These are phyloP conservation scores for Cistogaster globosa DNA, from an alignment of 2,888 invertebrate species.

Conservation along the genomic window DNA sequence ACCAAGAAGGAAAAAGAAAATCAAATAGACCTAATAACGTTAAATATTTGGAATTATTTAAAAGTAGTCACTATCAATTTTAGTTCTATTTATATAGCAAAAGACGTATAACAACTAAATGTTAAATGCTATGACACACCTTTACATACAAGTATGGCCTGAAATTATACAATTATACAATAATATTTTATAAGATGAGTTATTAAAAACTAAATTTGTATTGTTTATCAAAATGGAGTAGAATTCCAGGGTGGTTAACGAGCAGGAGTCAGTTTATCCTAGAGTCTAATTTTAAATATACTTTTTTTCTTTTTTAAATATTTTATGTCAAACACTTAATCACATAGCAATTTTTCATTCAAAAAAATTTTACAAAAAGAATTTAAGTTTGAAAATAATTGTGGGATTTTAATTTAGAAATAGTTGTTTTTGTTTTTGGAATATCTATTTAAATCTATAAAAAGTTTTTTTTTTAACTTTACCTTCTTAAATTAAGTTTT, in stretches of 20 bases:
- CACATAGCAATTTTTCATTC: slow-evolving; percentile 54
- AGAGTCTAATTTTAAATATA: slow-evolving; percentile 75
- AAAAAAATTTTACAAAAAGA: slow-evolving; percentile 6
- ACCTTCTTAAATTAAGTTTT: slow-evolving; percentile 15
- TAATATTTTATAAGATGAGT: slow-evolving; percentile 11
- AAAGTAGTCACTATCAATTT: neutral
- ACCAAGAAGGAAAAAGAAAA: too few relatives aligned
- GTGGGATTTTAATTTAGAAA: slow-evolving; percentile 30
- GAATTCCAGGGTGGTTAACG: slow-evolving; percentile 25
- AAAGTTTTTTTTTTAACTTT: slow-evolving; percentile 8
- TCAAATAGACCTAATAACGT: too few relatives aligned
- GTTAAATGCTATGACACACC: slow-evolving; percentile 80
- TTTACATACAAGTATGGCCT: slow-evolving; percentile 78
- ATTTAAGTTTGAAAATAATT: slow-evolving; percentile 17
- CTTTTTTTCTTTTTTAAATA: neutral
- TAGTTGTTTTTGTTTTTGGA: slow-evolving; percentile 25
- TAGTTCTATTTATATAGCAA: neutral
- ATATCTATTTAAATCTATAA: slow-evolving; percentile 58
- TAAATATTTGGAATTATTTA: too few relatives aligned
- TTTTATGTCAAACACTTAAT: slow-evolving; percentile 62
- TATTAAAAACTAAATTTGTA: slow-evolving; percentile 21
- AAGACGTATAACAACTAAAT: slow-evolving; percentile 66
- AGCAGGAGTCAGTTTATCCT: slow-evolving; percentile 32
- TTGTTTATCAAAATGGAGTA: neutral
- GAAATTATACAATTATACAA: slow-evolving; percentile 20